phyloP scores from a whole-genome alignment of 2,113 vertebrate species.

The Sciurus niger region DNA sequence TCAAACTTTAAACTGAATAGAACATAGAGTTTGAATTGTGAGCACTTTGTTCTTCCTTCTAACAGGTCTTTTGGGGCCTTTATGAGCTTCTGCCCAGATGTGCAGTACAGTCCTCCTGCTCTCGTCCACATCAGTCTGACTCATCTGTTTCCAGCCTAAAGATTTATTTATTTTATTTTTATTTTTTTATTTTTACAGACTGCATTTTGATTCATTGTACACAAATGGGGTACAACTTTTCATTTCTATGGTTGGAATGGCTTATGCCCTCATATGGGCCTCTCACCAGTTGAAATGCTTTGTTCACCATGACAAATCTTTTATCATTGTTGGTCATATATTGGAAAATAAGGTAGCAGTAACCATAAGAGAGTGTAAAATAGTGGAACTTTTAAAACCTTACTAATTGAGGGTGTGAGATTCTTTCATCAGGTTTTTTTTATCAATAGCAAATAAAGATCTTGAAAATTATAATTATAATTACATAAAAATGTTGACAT shows the following conservation, averaged over 20 bases:
- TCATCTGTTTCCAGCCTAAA: neutral
- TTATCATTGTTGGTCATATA: neutral
- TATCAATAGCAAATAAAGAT: neutral
- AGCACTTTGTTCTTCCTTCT: neutral
- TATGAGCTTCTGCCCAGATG: accelerated
- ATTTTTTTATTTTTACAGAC: too few relatives aligned
- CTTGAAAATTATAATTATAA: neutral
- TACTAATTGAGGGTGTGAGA: neutral
- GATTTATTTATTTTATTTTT: neutral
- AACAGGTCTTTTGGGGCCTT: neutral
- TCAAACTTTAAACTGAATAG: neutral
- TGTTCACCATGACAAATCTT: neutral
- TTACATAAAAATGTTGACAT: neutral
- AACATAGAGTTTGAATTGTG: neutral
- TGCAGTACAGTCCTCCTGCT: accelerated
- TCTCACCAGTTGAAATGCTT: neutral
- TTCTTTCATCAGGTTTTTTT: neutral
- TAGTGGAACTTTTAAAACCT: neutral
- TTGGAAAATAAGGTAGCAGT: neutral
- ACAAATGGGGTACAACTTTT: too few relatives aligned
- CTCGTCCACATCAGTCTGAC: neutral
- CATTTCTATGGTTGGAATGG: neutral
- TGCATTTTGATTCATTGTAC: too few relatives aligned
- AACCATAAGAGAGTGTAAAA: neutral
- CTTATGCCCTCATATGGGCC: neutral